Evolutionary conservation across 1,140 invertebrate species (phyloP), one percentile per base, ranked within the genome.

Genomic region (Ephestia elutella): DNA sequence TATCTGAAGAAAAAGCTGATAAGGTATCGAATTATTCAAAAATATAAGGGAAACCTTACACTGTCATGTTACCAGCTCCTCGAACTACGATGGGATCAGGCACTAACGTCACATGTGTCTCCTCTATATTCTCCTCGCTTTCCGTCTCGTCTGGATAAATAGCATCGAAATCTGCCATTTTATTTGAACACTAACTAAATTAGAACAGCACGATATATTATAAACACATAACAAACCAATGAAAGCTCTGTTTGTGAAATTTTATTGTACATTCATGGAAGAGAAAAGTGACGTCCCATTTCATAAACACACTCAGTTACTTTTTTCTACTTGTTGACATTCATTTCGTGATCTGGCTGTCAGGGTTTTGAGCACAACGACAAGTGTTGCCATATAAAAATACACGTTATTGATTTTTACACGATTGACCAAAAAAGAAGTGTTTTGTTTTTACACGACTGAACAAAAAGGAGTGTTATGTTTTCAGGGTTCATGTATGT

Each of bases 61-160:
- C 95, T 80, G 96, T 98, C 92, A 98, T 96, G 85, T 98, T 98
- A 67, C 97, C 97, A 90, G 96, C 95, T 62, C 97, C 97, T 70
- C 97, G 92, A 55, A 98, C 93, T 55, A 97, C 90, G 71, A 98
- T 96, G 49, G 96, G 96, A 82, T 98, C 96, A 60, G 95, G 95
- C 59, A 96, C 93, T 79, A 94, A 90, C 49, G 92, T 91, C 69
- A 94, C 91, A 86, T 93, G 91, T 80, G 93, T 91, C 64, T 94
- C 93, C 70, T 94, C 92, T 72, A 92, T 90, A 86, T 92, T 92
- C 66, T 94, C 93, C 69, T 95, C 93, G 73, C 91, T 90, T 80
- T 94, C 93, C 68, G 94, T 93, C 71, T 95, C 94, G 69, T 95
- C 95, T 83, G 96, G 95, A 85, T 97, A 97, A 86, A 97, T 97